Percentiles rank a stretch among this genome's conserved stretches.
These are phyloP conservation scores for Drosophila heteroneura DNA, from an alignment of 2,888 invertebrate genomes.

Conservation along the genomic window DNA sequence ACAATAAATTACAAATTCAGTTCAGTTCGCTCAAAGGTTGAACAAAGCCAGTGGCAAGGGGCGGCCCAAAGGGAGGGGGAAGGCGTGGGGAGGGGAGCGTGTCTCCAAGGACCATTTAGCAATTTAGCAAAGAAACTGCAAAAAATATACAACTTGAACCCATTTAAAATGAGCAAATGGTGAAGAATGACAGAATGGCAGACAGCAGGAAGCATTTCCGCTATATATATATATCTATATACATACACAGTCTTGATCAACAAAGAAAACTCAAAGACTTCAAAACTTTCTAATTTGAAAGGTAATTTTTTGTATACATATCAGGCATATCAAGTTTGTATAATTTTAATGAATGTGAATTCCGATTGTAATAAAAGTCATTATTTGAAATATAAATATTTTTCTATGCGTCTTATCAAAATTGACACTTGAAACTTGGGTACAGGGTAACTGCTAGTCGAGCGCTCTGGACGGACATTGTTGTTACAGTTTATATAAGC, in stretches of 20 bases:
- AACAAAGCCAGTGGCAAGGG: neutral
- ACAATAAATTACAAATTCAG: conserved; percentile 20
- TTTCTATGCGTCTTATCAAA: neutral
- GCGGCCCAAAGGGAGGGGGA: neutral
- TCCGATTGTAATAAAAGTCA: neutral
- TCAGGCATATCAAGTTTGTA: neutral
- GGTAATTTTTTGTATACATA: neutral
- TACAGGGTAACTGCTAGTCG: neutral
- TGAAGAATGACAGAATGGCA: neutral
- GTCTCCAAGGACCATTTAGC: conserved; percentile 9
- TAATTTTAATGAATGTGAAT: neutral
- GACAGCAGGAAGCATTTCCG: neutral
- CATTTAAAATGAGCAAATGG: neutral
- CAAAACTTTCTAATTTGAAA: neutral
- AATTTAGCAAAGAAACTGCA: neutral
- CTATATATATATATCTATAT: neutral
- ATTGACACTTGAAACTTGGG: neutral
- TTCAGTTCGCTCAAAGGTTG: conserved; percentile 15
- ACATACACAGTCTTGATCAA: neutral
- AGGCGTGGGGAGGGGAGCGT: too few species aligned
- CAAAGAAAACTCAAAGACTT: neutral
- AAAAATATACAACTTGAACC: neutral
- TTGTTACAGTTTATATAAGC: neutral
- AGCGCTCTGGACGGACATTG: neutral
- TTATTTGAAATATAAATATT: neutral